Conservation (phyloP, 1,140 invertebrate species). For the Zaprionus kolodkinae region DNA sequence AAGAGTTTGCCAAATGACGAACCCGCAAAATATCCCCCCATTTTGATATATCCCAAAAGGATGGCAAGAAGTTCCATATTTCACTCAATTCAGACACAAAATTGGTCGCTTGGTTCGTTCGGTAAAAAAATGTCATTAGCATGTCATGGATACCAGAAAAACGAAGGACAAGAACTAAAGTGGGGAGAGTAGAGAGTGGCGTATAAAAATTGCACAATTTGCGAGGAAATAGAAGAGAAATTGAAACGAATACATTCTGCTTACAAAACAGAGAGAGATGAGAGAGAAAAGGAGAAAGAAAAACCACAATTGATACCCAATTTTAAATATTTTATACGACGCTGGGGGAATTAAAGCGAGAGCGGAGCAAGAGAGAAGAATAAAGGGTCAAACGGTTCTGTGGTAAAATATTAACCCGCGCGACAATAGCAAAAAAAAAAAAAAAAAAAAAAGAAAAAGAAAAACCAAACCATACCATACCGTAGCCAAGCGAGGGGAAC, state of each 20-base stretch:
- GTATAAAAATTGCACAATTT: slow-evolving; percentile 5
- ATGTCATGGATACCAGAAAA: slow-evolving; percentile 35
- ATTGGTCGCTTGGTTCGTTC: slow-evolving; percentile 1
- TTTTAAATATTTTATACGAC: slow-evolving; percentile 6
- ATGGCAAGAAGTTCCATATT: slow-evolving; percentile 2
- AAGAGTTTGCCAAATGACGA: slow-evolving; percentile 25
- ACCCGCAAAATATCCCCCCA: not conserved
- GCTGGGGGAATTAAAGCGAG: not conserved
- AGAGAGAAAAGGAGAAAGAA: too few relatives aligned
- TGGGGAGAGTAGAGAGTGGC: not conserved
- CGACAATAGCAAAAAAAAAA: not conserved
- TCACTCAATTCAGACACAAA: not conserved
- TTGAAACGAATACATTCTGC: not conserved
- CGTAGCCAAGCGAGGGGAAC: not conserved
- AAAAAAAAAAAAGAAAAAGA: not conserved
- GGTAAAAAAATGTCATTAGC: slow-evolving; percentile 57
- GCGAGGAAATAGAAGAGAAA: slow-evolving; percentile 11
- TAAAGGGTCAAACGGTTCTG: not conserved
- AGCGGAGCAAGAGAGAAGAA: not conserved
- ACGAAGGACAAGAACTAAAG: slow-evolving; percentile 4
- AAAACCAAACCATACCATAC: too few relatives aligned
- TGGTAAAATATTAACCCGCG: slow-evolving; percentile 1
- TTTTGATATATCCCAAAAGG: slow-evolving; percentile 38
- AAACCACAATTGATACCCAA: slow-evolving; percentile 1
- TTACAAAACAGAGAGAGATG: not conserved